These are phyloP conservation scores for Pogonomyrmex californicus DNA, from an alignment of 1,140 invertebrate species.

Conservation along the genomic window DNA sequence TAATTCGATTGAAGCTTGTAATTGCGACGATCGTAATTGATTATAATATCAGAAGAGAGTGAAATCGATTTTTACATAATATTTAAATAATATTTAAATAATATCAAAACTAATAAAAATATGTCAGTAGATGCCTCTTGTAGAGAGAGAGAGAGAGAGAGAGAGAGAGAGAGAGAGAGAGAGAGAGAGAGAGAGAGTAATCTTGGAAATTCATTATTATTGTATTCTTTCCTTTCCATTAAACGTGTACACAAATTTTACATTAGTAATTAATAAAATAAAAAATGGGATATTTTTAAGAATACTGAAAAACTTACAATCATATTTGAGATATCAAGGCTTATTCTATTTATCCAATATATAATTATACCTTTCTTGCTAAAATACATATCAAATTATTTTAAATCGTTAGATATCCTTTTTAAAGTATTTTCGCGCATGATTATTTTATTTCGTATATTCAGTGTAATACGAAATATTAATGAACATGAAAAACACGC, in stretches of 20 bases:
- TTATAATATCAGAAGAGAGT: neutral
- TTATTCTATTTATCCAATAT: neutral
- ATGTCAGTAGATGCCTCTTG: neutral
- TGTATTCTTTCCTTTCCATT: neutral
- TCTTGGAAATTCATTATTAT: neutral
- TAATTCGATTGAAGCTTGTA: neutral
- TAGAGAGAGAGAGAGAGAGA: no score
- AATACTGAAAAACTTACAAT: neutral
- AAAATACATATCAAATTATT: neutral
- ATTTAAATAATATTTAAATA: neutral
- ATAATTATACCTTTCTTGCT: neutral
- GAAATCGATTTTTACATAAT: neutral
- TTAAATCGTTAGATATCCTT: neutral
- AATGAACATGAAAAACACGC: neutral
- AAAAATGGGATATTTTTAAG: neutral
- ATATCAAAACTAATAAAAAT: neutral
- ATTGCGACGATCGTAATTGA: neutral
- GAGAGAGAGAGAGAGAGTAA: neutral
- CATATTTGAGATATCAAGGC: neutral
- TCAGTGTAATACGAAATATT: conserved; percentile 29
- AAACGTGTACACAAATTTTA: neutral
- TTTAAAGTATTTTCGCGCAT: neutral
- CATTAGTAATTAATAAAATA: neutral
- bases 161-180: neutral
- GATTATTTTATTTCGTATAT: neutral